These are phyloP conservation scores for Rhinella marina DNA, from an alignment of 2,797 vertebrate genomes.

Conservation along the genomic window DNA sequence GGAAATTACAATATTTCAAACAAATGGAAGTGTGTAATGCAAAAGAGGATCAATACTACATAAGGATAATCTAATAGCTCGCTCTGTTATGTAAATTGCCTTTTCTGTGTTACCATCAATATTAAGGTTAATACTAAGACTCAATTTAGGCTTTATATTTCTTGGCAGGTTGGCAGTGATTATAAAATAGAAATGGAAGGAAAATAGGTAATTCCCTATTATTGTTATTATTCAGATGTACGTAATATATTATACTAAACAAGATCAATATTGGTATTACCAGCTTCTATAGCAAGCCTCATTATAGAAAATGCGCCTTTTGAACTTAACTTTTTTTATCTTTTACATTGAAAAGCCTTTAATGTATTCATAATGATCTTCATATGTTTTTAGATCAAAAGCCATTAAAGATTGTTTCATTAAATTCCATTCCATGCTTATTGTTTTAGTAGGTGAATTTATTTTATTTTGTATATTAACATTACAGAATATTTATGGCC, in stretches of 20 bases:
- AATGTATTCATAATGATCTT: conserved; percentile 69
- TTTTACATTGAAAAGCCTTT: conserved; percentile 67
- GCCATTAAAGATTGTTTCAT: conserved; percentile 62
- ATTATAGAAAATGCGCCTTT: conserved; percentile 68
- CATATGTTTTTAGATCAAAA: conserved; percentile 66
- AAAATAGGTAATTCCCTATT: conserved; percentile 60
- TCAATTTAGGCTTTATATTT: conserved; percentile 55
- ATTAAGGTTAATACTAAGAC: conserved; percentile 60
- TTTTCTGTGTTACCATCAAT: conserved; percentile 61
- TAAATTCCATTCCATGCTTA: conserved; percentile 59
- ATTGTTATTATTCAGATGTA: conserved; percentile 59
- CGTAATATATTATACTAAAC: conserved; percentile 63
- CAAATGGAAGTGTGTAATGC: conserved; percentile 36
- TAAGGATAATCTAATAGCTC: conserved; percentile 58
- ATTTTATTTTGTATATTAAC: conserved; percentile 66
- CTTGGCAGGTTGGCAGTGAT: conserved; percentile 47
- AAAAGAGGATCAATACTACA: conserved; percentile 58
- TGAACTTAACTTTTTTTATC: conserved; percentile 67
- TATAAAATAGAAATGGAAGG: conserved; percentile 47
- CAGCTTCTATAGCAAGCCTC: conserved; percentile 70
- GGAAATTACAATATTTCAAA: conserved; percentile 1
- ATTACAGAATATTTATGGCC: conserved; percentile 51
- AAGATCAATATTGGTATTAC: conserved; percentile 70
- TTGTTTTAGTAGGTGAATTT: conserved; percentile 69
- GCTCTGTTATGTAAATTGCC: conserved; percentile 59